A percentile compares a stretch with the other conserved stretches of the same genome.
phyloP scores from a whole-genome alignment of 2,888 invertebrate species.

The Melinopterus prodromus region DNA sequence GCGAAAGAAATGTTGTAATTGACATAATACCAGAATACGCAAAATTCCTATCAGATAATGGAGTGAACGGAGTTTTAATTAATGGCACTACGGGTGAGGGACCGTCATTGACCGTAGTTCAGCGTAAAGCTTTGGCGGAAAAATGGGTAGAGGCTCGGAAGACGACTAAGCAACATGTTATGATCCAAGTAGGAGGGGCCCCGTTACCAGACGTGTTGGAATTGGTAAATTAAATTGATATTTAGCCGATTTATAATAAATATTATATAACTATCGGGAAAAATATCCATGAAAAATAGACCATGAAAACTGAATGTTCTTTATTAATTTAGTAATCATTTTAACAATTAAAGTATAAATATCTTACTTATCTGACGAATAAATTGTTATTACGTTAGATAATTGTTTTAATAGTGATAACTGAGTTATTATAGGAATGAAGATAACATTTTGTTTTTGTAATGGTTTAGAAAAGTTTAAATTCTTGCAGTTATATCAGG shows the following conservation, averaged over 20 bases:
- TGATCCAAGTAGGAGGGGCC: conserved; percentile 78
- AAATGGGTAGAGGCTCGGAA: conserved; percentile 70
- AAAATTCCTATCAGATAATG: conserved; percentile 66
- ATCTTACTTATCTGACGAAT: too few relatives aligned
- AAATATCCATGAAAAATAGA: too few relatives aligned
- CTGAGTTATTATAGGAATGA: too few relatives aligned
- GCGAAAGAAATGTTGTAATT: conserved; percentile 49
- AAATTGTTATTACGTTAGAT: too few relatives aligned
- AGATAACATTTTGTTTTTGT: too few relatives aligned
- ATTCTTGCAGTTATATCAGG: too few relatives aligned
- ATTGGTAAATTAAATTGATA: conserved; percentile 61
- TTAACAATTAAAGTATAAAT: background rate
- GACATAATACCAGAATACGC: conserved; percentile 67
- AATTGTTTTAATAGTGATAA: too few relatives aligned
- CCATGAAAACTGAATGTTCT: too few relatives aligned
- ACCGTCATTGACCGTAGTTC: conserved; percentile 69
- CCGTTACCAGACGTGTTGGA: conserved; percentile 73
- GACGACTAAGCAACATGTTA: conserved; percentile 66
- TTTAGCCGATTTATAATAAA: conserved; percentile 20
- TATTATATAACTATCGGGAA: background rate
- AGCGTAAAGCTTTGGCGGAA: conserved; percentile 73
- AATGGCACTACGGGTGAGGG: conserved; percentile 86
- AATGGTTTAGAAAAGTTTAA: too few relatives aligned
- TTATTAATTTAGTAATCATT: background rate
- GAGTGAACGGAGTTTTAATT: conserved; percentile 75